phyloP scores from a whole-genome alignment of 2,797 vertebrate species.

The Chanos chanos region DNA sequence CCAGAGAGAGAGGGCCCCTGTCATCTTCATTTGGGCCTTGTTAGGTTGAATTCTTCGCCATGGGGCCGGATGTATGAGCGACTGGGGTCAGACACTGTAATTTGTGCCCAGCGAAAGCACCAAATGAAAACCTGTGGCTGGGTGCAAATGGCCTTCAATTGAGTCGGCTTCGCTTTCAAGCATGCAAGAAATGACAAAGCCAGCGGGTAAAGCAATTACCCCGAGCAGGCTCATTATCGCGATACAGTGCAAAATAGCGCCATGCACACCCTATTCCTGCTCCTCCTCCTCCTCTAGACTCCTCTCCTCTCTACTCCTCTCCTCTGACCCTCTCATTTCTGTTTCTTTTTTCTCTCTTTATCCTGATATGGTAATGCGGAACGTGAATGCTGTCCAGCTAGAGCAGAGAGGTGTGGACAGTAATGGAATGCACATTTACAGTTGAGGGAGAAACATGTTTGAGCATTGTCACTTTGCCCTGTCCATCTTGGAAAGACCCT shows the following conservation, averaged over 20 bases:
- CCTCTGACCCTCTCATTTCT: background rate
- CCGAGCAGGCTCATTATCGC: conserved; percentile 45
- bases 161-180: conserved; percentile 42
- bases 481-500: conserved; percentile 45
- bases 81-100: conserved; percentile 55
- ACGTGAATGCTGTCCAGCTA: background rate
- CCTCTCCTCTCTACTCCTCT: background rate
- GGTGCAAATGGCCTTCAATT: conserved; percentile 45
- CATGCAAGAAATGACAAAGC: conserved; percentile 50
- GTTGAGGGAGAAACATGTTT: background rate
- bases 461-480: conserved; percentile 46
- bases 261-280: conserved; percentile 34
- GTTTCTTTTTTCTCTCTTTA: conserved; percentile 12
- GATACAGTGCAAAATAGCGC: conserved; percentile 17
- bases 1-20: conserved; percentile 36
- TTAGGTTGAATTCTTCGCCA: conserved; percentile 50
- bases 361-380: too few relatives aligned
- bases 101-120: conserved; percentile 55
- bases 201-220: conserved; percentile 54
- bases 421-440: conserved; percentile 48
- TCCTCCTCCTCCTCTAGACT: conserved; percentile 26
- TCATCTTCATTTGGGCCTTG: conserved; percentile 52
- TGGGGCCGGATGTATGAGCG: conserved; percentile 46
- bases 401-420: conserved; percentile 16
- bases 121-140: conserved; percentile 40